phyloP scores from a whole-genome alignment of 2,113 vertebrate species.

The Cyphomyrus discorhynchus region DNA sequence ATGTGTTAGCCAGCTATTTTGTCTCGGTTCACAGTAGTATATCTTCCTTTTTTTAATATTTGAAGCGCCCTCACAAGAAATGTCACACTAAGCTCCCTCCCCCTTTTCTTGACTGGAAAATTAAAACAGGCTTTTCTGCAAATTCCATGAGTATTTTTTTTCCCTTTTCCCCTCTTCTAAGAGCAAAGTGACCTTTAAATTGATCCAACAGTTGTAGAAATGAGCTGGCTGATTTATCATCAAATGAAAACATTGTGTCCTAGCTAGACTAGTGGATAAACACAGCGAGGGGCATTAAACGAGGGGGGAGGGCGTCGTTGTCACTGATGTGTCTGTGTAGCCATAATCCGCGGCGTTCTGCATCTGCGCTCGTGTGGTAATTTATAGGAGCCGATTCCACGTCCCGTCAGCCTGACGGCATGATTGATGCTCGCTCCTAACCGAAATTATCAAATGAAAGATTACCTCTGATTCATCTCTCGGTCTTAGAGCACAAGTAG shows the following conservation, averaged over 20 bases:
- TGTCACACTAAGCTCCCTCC: slow-evolving; percentile 20
- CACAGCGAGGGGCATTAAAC: not conserved
- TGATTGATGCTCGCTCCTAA: slow-evolving; percentile 9
- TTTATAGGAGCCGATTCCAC: not conserved
- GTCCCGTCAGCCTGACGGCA: slow-evolving; percentile 12
- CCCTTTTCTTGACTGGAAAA: slow-evolving; percentile 9
- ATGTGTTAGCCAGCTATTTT: slow-evolving; percentile 22
- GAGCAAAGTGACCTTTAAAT: slow-evolving; percentile 22
- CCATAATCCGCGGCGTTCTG: not conserved
- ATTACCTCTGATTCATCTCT: slow-evolving; percentile 18
- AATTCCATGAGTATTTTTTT: not conserved
- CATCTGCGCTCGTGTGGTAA: not conserved
- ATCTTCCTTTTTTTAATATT: slow-evolving; percentile 24
- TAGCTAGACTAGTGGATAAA: slow-evolving; percentile 17
- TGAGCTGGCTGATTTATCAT: slow-evolving; percentile 23
- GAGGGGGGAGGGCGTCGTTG: not conserved
- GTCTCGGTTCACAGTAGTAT: not conserved
- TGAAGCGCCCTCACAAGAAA: slow-evolving; percentile 19
- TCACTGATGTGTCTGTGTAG: not conserved
- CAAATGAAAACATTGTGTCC: slow-evolving; percentile 22
- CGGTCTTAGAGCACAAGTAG: slow-evolving; percentile 1
- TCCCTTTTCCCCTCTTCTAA: slow-evolving; percentile 1
- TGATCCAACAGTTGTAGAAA: slow-evolving; percentile 30
- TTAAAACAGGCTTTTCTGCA: slow-evolving; percentile 10
- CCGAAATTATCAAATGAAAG: slow-evolving; percentile 27